Evolutionary conservation across 1,140 invertebrate species (phyloP).

Genomic region (Pachypeltis micranthus): DNA sequence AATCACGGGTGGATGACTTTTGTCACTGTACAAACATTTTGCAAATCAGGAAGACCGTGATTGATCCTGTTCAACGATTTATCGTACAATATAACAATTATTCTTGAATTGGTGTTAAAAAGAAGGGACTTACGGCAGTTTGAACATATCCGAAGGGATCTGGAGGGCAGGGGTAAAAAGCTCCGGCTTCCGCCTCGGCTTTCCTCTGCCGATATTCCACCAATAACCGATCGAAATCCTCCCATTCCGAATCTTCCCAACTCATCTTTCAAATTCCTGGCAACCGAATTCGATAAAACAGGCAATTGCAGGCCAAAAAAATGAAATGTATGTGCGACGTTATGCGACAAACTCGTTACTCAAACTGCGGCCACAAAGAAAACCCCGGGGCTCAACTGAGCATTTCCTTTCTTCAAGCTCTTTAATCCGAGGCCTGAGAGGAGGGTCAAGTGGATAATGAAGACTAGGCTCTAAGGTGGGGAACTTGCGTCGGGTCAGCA

Average conservation of each 20-base stretch:
- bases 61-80: no score
- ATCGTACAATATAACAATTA: background rate
- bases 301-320: background rate
- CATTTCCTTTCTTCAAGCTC: background rate
- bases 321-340: no score
- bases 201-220: slow-evolving; percentile 24
- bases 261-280: slow-evolving; percentile 12
- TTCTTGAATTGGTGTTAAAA: background rate
- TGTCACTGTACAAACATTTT: no score
- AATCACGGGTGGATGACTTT: no score
- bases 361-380: no score
- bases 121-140: slow-evolving; percentile 46
- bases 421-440: background rate
- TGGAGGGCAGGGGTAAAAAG: slow-evolving; percentile 53
- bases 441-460: slow-evolving; percentile 5
- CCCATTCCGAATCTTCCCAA: slow-evolving; percentile 28
- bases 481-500: slow-evolving; percentile 7
- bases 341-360: no score
- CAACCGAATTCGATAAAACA: background rate
- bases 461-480: background rate
- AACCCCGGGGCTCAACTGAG: background rate
- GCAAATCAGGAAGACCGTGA: no score
- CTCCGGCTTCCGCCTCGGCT: slow-evolving; percentile 24
- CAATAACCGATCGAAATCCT: slow-evolving; percentile 28
- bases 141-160: slow-evolving; percentile 46